phyloP scores from a whole-genome alignment of 1,140 invertebrate genomes.

The honey bee (Apis mellifera) region Amel_HAv3.1 CM009946.2:6646001-6646500 shows the following conservation, averaged over 20 bases:
- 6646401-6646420: conserved; percentile 18
- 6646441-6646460: background rate
- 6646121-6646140: background rate
- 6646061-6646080: background rate
- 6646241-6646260: background rate
- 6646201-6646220: background rate
- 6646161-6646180: background rate
- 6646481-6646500: conserved; percentile 28
- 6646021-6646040: background rate
- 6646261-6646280: conserved; percentile 17
- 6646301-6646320: conserved; percentile 41
- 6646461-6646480: conserved; percentile 2
- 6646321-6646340: conserved; percentile 2
- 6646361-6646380: background rate
- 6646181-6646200: background rate
- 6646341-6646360: conserved; percentile 33
- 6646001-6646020: background rate
- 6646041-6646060: background rate
- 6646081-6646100: background rate
- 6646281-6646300: conserved; percentile 20
- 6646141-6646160: conserved; percentile 5
- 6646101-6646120: background rate
- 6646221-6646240: conserved; percentile 3
- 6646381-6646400: background rate
- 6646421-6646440: conserved; percentile 23